Base-by-base conservation (phyloP, 2,888 invertebrate genomes). In the Tanypteryx hageni region DNA sequence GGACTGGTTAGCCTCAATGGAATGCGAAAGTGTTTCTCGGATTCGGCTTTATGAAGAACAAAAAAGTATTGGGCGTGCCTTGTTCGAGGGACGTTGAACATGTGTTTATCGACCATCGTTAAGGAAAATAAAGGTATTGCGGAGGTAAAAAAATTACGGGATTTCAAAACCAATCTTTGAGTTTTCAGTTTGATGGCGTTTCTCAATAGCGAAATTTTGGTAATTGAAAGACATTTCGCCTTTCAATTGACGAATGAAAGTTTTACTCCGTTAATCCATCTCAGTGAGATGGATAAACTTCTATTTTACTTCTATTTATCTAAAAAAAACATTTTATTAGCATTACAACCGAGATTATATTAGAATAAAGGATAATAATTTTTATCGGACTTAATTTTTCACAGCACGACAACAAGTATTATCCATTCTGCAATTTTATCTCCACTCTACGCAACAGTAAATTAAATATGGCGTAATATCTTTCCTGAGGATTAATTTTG, bases 11-110 rank as follows among this genome's bases (percentile, higher is more conserved):
- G 83, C 83, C 56, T 83, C 44, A 44, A n/a, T n/a, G 83, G 56
- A 83, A 44, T 83, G 83, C 83, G 83, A 83, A 83, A 83, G 44
- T 83, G 83, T 83, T 83, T 83, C 83, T 83, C n/a, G 83, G 83
- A 83, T 56, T 44, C 83, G 44, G 56, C 83, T 83, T 56, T 56
- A n/a, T 44, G 44, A 57, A 57, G 83, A 83, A 10, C 83, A 44
- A 83, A 56, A 57, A 44, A 83, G 83, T 57, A 83, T 56, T 83
- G 83, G 83, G 83, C 83, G 83, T 83, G 83, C 56, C 56, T 83
- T 83, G 83, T n/a, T 5, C 83, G n/a, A 57, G 44, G 44, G 44
- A 18, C 83, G 83, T 83, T 57, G 56, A 83, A 56, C 56, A 57
- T 56, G 56, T 56, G 83, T 83, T 83, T 56, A 83, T 83, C 56